Percentiles rank a stretch among this genome's conserved stretches.
These are phyloP conservation scores for Apantesis nais DNA, from an alignment of 2,888 invertebrate species.

Conservation along the genomic window DNA sequence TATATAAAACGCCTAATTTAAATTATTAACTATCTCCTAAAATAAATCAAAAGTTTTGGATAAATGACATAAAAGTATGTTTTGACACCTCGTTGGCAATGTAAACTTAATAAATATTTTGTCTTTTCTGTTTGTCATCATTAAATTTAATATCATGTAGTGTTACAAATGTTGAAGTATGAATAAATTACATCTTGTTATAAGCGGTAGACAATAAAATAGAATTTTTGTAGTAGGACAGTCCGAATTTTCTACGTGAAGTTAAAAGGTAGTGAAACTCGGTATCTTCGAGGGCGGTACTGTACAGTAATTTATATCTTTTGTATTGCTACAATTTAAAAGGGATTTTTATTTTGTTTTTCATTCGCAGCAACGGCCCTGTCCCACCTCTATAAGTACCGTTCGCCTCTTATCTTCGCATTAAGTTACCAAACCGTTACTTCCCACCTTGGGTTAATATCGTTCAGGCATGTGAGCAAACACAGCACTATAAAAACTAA, in stretches of 20 bases:
- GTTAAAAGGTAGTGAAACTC: not conserved
- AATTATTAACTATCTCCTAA: conserved; percentile 25
- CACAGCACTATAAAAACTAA: conserved; percentile 37
- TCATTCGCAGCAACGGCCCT: conserved; percentile 35
- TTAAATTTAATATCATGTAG: conserved; percentile 21
- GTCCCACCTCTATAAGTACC: conserved; percentile 54
- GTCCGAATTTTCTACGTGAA: conserved; percentile 8
- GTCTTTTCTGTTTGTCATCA: conserved; percentile 17
- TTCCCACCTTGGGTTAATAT: conserved; percentile 54
- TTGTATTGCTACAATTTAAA: conserved; percentile 42
- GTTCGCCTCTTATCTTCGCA: conserved; percentile 64
- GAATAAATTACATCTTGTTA: conserved; percentile 23
- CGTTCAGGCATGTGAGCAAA: conserved; percentile 53
- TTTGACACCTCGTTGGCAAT: conserved; percentile 41
- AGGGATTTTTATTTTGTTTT: conserved; percentile 43
- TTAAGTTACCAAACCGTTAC: conserved; percentile 64
- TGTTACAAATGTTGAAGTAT: conserved; percentile 22
- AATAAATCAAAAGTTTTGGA: conserved; percentile 32
- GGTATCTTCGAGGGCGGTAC: conserved; percentile 24
- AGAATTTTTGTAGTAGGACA: conserved; percentile 18
- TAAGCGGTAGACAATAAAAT: conserved; percentile 23
- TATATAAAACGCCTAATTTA: conserved; percentile 16
- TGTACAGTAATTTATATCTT: conserved; percentile 39
- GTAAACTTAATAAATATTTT: conserved; percentile 31
- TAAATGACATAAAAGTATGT: conserved; percentile 35